These are phyloP conservation scores for Seira sanloemensis DNA, from an alignment of 2,888 invertebrate genomes.

Conservation along the genomic window DNA sequence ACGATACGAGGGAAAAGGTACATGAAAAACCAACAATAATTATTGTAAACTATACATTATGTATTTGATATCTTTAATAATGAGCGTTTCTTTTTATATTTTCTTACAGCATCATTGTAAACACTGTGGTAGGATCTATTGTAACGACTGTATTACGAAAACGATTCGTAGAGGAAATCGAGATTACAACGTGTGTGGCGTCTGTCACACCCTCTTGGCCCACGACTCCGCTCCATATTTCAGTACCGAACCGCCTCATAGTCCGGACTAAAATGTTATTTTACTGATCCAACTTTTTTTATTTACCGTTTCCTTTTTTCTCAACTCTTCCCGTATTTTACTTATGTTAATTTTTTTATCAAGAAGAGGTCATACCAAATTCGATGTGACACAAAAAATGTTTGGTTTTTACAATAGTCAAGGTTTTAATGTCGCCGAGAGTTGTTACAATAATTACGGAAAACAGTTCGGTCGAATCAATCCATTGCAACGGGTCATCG, in stretches of 20 bases:
- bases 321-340: not conserved
- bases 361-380: too few species aligned
- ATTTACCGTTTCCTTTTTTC: too few species aligned
- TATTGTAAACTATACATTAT: not conserved
- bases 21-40: not conserved
- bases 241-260: slow-evolving; percentile 86
- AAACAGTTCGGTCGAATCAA: too few species aligned
- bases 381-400: too few species aligned
- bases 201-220: slow-evolving; percentile 97
- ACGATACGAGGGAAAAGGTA: slow-evolving; percentile 84
- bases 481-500: too few species aligned
- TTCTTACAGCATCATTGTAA: slow-evolving; percentile 86
- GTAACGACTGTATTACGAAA: slow-evolving; percentile 88
- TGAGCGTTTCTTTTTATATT: slow-evolving; percentile 26
- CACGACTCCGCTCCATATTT: slow-evolving; percentile 94
- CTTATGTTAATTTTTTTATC: too few species aligned
- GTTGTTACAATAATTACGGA: too few species aligned
- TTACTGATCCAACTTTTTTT: too few species aligned
- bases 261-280: slow-evolving; percentile 77
- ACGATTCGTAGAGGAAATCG: slow-evolving; percentile 88
- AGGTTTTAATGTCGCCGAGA: too few species aligned
- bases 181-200: slow-evolving; percentile 94
- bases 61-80: too few species aligned
- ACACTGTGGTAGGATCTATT: slow-evolving; percentile 98
- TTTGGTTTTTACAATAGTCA: too few species aligned